Base-by-base conservation (phyloP, 2,113 vertebrate genomes). In the Gavia stellata region DNA sequence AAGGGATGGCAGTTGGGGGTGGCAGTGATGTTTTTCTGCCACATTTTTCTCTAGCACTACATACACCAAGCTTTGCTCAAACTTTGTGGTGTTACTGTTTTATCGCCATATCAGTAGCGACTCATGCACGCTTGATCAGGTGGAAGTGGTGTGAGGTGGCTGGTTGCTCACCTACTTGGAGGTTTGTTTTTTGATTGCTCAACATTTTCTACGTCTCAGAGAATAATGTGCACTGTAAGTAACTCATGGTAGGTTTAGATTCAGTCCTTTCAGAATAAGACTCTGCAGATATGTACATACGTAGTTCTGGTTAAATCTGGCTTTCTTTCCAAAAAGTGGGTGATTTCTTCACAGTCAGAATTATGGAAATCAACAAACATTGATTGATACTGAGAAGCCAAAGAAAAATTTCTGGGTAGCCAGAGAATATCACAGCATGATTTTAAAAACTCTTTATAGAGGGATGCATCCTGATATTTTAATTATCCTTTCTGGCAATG, bases 401-500 rank as follows among this genome's bases (percentile, higher is more conserved):
- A 88, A 59, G 16, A 20, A 67, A 91, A 89, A 81, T 25, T 90
- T 77, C 63, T 84, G 58, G 25, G 42, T 73, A 82, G 33, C 23
- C 49, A 90, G 31, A 45, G 34, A 90, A 92, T 70, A 26, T 84
- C 86, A 92, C 50, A 88, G 47, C 19, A 29, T 59, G 38, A 95
- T 85, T 75, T 72, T 33, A 91, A 74, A 90, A 77, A 49, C 14
- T 53, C 83, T 74, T 77, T 74, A 36, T 59, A 75, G 31, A 63
- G 38, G 25, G 8, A 85, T 45, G 34, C 44, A 83, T 81, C 53
- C 58, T 10, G 9, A 78, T 95, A 81, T 90, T 95, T 87, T 88
- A 93, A 96, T 96, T 88, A 88, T 90, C 58, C 53, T 83, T 90
- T 90, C 62, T 86, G 42, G 28, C 93, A 95, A 94, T 77, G 58